phyloP scores from a whole-genome alignment of 2,797 vertebrate species.

The Cyclura pinguis region DNA sequence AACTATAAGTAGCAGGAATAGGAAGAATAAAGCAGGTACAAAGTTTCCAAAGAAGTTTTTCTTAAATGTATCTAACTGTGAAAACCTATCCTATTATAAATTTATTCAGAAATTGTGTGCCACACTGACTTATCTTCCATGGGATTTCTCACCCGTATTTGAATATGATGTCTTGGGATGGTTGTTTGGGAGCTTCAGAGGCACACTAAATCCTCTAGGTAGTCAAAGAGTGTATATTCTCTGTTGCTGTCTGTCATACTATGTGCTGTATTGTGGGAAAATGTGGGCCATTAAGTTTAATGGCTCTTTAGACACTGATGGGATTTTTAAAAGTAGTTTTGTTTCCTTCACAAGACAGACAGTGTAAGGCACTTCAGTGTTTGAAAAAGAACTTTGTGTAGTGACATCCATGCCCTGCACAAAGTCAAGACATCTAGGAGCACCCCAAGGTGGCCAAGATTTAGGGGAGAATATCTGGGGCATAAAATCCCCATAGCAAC shows the following conservation, averaged over 20 bases:
- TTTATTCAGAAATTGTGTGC: not conserved
- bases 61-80: not conserved
- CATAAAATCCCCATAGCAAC: too few species aligned
- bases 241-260: not conserved
- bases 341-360: not conserved
- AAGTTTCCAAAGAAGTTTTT: not conserved
- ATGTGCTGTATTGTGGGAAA: not conserved
- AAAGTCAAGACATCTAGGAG: too few species aligned
- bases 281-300: not conserved
- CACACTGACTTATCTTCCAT: not conserved
- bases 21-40: not conserved
- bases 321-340: not conserved
- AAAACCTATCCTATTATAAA: not conserved
- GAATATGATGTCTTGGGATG: not conserved
- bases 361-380: not conserved
- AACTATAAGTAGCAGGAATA: constrained; percentile 17
- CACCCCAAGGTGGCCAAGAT: too few species aligned
- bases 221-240: not conserved
- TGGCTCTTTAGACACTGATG: not conserved
- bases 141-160: not conserved
- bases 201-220: not conserved
- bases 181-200: not conserved
- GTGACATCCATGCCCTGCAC: too few species aligned
- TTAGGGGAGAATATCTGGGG: too few species aligned
- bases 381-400: too few species aligned